Evolutionary conservation across 1,140 invertebrate species (phyloP).

Genomic region (Apis dorsata): DNA sequence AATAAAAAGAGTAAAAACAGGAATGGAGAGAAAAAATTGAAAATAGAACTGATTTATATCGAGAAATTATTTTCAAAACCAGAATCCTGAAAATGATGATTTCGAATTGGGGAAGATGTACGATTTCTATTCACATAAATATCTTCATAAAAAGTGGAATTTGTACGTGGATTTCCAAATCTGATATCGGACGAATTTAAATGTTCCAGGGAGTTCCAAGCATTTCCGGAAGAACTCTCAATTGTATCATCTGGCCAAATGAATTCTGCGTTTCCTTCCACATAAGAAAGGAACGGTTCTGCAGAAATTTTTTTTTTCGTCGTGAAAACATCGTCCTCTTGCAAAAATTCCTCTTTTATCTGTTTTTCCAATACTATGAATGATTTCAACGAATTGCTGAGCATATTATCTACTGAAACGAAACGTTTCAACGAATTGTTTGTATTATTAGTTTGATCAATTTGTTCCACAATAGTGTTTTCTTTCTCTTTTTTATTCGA

Average conservation of each 20-base stretch:
- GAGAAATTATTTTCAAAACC: slow-evolving; percentile 28
- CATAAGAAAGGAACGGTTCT: slow-evolving; percentile 11
- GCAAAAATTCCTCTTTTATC: not conserved
- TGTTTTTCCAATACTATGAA: slow-evolving; percentile 6
- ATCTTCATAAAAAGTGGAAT: slow-evolving; percentile 3
- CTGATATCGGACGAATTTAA: not conserved
- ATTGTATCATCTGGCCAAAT: not conserved
- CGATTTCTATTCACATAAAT: not conserved
- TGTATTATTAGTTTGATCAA: too few relatives aligned
- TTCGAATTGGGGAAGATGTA: not conserved
- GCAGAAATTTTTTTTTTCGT: slow-evolving; percentile 21
- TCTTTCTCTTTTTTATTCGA: not conserved
- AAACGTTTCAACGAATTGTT: not conserved
- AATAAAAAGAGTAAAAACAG: not conserved
- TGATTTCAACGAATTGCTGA: not conserved
- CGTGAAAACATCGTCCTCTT: not conserved
- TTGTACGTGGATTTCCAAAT: not conserved
- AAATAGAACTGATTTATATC: not conserved
- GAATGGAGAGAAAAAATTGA: not conserved
- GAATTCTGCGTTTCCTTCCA: not conserved
- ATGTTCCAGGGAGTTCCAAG: not conserved
- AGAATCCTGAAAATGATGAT: not conserved
- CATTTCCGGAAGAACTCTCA: not conserved
- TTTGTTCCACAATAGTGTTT: not conserved
- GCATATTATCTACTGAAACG: not conserved